A percentile compares a stretch with the other conserved stretches of the same genome.
phyloP scores from a whole-genome alignment of 2,797 vertebrate genomes.

The Hemitrygon akajei region DNA sequence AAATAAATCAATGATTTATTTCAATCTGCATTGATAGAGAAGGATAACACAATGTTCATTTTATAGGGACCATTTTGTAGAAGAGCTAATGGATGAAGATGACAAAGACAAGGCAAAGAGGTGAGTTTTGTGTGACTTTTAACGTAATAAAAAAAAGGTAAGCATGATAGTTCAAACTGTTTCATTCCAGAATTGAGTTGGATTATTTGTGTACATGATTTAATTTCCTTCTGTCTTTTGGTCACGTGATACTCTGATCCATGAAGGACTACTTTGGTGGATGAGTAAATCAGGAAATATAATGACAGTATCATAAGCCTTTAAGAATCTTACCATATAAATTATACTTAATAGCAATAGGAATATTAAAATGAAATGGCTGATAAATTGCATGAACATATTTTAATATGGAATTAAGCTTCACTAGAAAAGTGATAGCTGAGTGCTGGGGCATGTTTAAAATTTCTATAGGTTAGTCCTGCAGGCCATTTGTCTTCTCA shows the following conservation, averaged over 20 bases:
- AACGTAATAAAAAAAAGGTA: not conserved
- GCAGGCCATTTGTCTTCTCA: too few species aligned
- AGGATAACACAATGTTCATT: conserved; percentile 43
- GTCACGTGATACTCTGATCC: not conserved
- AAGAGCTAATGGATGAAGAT: conserved; percentile 75
- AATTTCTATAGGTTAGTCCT: too few species aligned
- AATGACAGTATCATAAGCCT: not conserved
- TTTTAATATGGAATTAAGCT: not conserved
- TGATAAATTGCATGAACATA: not conserved
- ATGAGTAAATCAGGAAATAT: not conserved
- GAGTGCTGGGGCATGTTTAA: too few species aligned
- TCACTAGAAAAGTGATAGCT: too few species aligned
- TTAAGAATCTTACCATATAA: not conserved
- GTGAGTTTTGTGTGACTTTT: conserved; percentile 48
- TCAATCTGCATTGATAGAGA: not conserved
- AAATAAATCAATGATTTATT: not conserved
- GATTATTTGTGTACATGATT: not conserved
- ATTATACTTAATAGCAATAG: too few species aligned
- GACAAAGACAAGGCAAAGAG: conserved; percentile 74
- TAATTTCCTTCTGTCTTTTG: not conserved
- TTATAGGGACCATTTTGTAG: conserved; percentile 60
- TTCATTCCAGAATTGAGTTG: not conserved
- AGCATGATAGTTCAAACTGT: not conserved
- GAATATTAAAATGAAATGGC: not conserved
- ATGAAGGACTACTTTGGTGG: not conserved